Conservation (phyloP, 2,797 vertebrate species). For the Capromys pilorides region DNA sequence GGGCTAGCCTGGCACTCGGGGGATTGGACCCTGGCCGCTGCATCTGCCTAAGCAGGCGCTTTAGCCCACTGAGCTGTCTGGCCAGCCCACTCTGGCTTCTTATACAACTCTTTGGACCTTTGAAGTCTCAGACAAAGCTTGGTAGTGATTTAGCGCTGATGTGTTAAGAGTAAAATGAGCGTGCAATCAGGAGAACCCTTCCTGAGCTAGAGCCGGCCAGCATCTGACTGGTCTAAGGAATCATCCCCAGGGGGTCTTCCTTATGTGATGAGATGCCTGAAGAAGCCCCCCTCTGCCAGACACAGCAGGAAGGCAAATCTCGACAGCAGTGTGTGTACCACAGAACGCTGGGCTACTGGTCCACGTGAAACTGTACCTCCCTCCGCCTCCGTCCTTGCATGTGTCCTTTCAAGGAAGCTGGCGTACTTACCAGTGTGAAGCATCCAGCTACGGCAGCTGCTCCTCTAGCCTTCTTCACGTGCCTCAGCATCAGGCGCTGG, state of each 20-base stretch:
- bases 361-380: slow-evolving; percentile 11
- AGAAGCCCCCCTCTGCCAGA: neutral
- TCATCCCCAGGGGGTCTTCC: neutral
- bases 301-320: slow-evolving; percentile 34
- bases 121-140: neutral
- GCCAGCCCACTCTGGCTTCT: neutral
- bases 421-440: slow-evolving; percentile 45
- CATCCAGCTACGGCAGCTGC: slow-evolving; percentile 14
- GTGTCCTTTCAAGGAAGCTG: slow-evolving; percentile 46
- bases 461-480: neutral
- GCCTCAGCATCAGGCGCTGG: neutral
- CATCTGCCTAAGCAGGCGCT: too few species aligned
- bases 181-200: neutral
- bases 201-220: neutral
- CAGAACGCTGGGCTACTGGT: neutral
- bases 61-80: too few species aligned
- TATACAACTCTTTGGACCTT: neutral
- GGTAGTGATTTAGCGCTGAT: neutral
- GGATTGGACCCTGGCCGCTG: too few species aligned
- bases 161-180: slow-evolving; percentile 16
- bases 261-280: neutral
- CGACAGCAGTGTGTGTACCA: slow-evolving; percentile 29
- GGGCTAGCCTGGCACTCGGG: too few species aligned
- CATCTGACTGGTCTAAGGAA: slow-evolving; percentile 7
- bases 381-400: slow-evolving; percentile 14